These are phyloP conservation scores for Mirza zaza DNA, from an alignment of 2,113 vertebrate genomes.

Conservation along the genomic window DNA sequence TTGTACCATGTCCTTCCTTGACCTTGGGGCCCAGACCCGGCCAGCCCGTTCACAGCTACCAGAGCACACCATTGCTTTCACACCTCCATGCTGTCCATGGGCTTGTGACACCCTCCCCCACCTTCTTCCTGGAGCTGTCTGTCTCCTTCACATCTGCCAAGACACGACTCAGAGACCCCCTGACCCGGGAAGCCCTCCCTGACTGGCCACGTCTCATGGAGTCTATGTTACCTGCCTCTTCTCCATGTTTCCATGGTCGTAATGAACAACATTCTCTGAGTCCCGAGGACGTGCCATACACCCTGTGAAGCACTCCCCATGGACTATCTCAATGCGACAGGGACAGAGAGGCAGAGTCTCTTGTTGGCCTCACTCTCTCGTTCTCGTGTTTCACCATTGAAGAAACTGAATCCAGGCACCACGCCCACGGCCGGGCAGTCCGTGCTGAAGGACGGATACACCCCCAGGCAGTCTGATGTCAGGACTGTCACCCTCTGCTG, in stretches of 20 bases:
- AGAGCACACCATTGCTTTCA: neutral
- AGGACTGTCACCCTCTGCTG: neutral
- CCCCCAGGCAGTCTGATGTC: neutral
- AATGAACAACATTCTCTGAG: neutral
- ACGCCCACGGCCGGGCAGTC: fast-evolving
- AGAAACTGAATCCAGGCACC: neutral
- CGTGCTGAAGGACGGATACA: neutral
- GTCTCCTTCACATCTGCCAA: neutral
- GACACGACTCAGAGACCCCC: neutral
- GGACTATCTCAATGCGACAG: neutral
- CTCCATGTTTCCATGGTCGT: neutral
- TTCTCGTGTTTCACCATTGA: neutral
- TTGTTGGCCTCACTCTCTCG: too few relatives aligned
- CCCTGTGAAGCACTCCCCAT: neutral
- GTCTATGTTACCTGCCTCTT: neutral
- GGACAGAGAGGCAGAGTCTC: neutral
- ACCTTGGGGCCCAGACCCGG: neutral
- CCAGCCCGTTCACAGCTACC: neutral
- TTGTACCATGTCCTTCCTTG: neutral
- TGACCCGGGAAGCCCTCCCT: neutral
- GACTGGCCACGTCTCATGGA: neutral
- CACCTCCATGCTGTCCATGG: fast-evolving
- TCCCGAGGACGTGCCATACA: neutral
- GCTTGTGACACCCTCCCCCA: neutral
- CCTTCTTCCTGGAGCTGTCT: neutral